These are phyloP conservation scores for Thereva unica DNA, from an alignment of 2,888 invertebrate genomes.

Conservation along the genomic window DNA sequence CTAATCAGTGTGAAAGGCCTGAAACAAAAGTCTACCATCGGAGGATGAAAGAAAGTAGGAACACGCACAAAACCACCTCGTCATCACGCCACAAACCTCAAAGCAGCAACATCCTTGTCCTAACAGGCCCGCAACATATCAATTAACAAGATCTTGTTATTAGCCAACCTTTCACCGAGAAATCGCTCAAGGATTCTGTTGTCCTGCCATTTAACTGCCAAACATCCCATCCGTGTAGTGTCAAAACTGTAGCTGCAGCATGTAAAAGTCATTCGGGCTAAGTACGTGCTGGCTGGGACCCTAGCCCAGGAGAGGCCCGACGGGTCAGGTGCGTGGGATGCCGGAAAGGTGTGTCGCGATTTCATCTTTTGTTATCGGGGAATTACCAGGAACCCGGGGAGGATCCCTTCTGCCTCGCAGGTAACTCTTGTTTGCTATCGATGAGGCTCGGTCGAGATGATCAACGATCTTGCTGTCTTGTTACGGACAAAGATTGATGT, in stretches of 20 bases:
- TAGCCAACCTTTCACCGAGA: slow-evolving; percentile 7
- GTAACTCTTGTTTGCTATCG: slow-evolving; percentile 11
- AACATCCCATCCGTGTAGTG: not conserved
- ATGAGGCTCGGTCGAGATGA: slow-evolving; percentile 18
- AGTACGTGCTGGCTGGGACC: not conserved
- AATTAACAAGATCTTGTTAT: slow-evolving; percentile 18
- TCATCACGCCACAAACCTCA: slow-evolving; percentile 9
- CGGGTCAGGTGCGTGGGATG: slow-evolving; percentile 18
- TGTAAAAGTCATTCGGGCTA: slow-evolving; percentile 11
- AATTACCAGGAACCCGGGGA: slow-evolving; percentile 25
- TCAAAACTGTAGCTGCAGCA: not conserved
- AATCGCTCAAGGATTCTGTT: not conserved
- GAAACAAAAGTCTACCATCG: slow-evolving; percentile 17
- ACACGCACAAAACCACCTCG: slow-evolving; percentile 15
- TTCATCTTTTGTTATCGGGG: slow-evolving; percentile 18
- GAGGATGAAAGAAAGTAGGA: slow-evolving; percentile 28
- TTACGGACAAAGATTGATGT: slow-evolving; percentile 29
- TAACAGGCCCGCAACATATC: slow-evolving; percentile 13
- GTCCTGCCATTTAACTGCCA: slow-evolving; percentile 3
- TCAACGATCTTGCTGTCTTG: slow-evolving; percentile 30
- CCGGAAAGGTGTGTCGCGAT: slow-evolving; percentile 25
- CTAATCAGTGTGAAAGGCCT: not conserved
- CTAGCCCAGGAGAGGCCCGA: not conserved
- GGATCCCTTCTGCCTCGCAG: slow-evolving; percentile 26
- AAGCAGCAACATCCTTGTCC: slow-evolving; percentile 14